phyloP scores from a whole-genome alignment of 2,888 invertebrate genomes.

The Ennomos erosarius region DNA sequence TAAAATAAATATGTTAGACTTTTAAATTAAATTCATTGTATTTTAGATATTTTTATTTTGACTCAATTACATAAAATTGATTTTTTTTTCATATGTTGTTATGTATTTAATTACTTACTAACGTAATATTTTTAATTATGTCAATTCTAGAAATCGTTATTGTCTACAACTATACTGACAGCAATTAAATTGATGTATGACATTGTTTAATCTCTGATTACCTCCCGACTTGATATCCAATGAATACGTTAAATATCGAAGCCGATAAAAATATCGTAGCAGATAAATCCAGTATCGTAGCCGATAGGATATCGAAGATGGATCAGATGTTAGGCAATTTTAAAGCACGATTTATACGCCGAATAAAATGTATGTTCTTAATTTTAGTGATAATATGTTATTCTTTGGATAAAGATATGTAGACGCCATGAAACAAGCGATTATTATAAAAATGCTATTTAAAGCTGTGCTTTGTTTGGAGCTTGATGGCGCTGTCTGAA shows the following conservation, averaged over 20 bases:
- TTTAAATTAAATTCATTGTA: too few species aligned
- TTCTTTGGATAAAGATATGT: conserved; percentile 21
- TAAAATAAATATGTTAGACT: too few species aligned
- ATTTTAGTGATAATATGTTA: conserved; percentile 4
- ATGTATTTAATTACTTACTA: too few species aligned
- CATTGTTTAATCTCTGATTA: conserved; percentile 29
- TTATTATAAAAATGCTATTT: too few species aligned
- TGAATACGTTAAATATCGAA: conserved; percentile 10
- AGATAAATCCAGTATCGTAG: neutral
- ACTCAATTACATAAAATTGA: too few species aligned
- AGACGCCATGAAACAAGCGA: conserved; percentile 15
- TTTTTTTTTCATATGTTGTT: too few species aligned
- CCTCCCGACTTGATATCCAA: conserved; percentile 9
- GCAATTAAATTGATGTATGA: conserved; percentile 21
- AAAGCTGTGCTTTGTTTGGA: too few species aligned
- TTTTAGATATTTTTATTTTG: too few species aligned
- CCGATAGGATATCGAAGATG: conserved; percentile 13
- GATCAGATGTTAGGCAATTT: conserved; percentile 16
- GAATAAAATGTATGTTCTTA: conserved; percentile 5
- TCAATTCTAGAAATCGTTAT: neutral
- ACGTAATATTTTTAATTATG: too few species aligned
- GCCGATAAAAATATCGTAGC: neutral
- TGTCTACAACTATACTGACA: neutral
- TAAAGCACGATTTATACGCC: conserved; percentile 13
- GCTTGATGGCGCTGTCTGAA: too few species aligned